A percentile compares a stretch with the other conserved stretches of the same genome.
Conservation (phyloP, 2,797 vertebrate species). For the Helostoma temminkii region DNA sequence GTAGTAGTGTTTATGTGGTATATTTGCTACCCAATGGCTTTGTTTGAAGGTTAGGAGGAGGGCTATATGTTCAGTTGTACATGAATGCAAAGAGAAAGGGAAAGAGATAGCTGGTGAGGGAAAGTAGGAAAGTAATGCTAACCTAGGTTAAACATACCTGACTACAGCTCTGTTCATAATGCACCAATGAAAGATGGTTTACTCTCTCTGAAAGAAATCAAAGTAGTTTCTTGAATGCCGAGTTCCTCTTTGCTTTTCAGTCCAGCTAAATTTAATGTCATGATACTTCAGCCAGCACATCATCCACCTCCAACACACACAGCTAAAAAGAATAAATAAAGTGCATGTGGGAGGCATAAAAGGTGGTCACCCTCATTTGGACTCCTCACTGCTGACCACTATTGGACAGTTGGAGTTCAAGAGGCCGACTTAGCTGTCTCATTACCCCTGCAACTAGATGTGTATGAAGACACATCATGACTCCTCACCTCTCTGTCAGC, state of each 20-base stretch:
- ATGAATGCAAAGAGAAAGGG: slow-evolving; percentile 7
- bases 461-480: slow-evolving; percentile 53
- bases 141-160: too few species aligned
- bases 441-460: slow-evolving; percentile 66
- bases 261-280: slow-evolving; percentile 8
- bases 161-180: too few species aligned
- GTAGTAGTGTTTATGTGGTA: slow-evolving; percentile 41
- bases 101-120: too few species aligned
- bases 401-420: slow-evolving; percentile 63
- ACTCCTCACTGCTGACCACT: slow-evolving; percentile 50
- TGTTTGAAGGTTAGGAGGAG: slow-evolving; percentile 24
- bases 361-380: slow-evolving; percentile 61
- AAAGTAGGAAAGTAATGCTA: too few species aligned
- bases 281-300: slow-evolving; percentile 1
- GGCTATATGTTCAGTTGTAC: slow-evolving; percentile 4
- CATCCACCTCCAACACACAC: slow-evolving; percentile 11
- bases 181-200: too few species aligned
- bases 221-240: too few species aligned
- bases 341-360: slow-evolving; percentile 38
- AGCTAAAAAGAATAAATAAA: slow-evolving; percentile 33
- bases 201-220: too few species aligned
- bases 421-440: slow-evolving; percentile 65
- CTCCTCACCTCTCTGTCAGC: slow-evolving; percentile 59
- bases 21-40: slow-evolving; percentile 20
- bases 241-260: not conserved